These are phyloP conservation scores for Pogonus chalceus DNA, from an alignment of 1,140 invertebrate species.

Conservation along the genomic window DNA sequence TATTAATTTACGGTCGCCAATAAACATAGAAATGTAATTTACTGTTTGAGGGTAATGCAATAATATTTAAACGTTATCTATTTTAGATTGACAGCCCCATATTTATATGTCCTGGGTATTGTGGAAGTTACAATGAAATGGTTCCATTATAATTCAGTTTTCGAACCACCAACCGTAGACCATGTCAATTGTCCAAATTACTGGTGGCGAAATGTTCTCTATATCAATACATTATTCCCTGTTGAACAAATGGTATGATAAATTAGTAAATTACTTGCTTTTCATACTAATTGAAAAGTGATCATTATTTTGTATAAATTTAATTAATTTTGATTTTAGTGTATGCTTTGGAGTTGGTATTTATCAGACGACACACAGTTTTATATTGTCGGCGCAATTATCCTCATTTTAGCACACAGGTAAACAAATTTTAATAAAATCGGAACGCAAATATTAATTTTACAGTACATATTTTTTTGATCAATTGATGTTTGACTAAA, in stretches of 20 bases:
- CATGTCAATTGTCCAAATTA: conserved; percentile 72
- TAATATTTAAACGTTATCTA: conserved; percentile 5
- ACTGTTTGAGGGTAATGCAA: too few species aligned
- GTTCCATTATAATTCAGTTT: conserved; percentile 68
- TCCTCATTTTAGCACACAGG: conserved; percentile 59
- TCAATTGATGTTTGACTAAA: too few species aligned
- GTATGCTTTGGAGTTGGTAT: conserved; percentile 85
- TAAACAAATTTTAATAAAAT: conserved; percentile 14
- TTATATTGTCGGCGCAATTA: conserved; percentile 66
- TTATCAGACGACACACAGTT: conserved; percentile 79
- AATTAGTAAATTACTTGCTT: conserved; percentile 2
- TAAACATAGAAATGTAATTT: too few species aligned
- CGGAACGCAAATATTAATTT: background rate
- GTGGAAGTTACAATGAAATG: conserved; percentile 73
- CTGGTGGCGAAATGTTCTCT: conserved; percentile 78
- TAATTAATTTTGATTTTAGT: conserved; percentile 44
- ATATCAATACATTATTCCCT: conserved; percentile 75
- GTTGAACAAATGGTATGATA: conserved; percentile 68
- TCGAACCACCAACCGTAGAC: conserved; percentile 69
- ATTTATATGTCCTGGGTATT: conserved; percentile 70
- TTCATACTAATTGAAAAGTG: background rate
- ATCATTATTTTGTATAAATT: conserved; percentile 1
- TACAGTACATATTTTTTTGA: conserved; percentile 1
- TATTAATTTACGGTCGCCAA: too few species aligned
- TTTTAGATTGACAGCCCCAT: conserved; percentile 66